Evolutionary conservation across 1,140 invertebrate genomes (phyloP).

Genomic region (Saccostrea echinata): DNA sequence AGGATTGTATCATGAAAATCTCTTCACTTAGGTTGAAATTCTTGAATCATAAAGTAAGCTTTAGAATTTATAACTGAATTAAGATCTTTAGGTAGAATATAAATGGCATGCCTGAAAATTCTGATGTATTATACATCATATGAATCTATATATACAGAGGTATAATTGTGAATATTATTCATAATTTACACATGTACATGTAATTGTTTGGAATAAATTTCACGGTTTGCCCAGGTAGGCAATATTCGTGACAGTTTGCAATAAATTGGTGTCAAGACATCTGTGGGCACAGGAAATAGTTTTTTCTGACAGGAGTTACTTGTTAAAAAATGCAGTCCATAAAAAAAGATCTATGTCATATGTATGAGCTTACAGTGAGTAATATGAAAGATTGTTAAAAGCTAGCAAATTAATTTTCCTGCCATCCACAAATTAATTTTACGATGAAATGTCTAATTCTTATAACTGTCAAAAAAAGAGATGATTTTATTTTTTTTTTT

Average conservation of each 20-base stretch:
- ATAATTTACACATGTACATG: not conserved
- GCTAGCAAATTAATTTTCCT: too few species aligned
- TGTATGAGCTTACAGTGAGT: too few species aligned
- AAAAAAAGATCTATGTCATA: not conserved
- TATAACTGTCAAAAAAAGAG: too few species aligned
- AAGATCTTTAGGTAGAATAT: too few species aligned
- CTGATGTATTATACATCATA: not conserved
- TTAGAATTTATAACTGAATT: too few species aligned
- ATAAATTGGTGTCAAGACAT: conserved; percentile 26
- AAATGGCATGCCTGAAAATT: not conserved
- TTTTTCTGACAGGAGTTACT: not conserved
- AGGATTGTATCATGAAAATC: too few species aligned
- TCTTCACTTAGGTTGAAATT: too few species aligned
- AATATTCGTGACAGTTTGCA: conserved; percentile 11
- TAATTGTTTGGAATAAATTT: conserved; percentile 27
- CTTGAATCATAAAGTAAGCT: too few species aligned
- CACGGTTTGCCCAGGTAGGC: not conserved
- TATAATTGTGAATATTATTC: not conserved
- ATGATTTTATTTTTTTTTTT: too few species aligned
- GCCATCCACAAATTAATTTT: too few species aligned
- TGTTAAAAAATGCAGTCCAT: not conserved
- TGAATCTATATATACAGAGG: not conserved
- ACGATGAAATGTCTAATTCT: too few species aligned
- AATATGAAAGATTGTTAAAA: too few species aligned
- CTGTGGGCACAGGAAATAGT: not conserved